Evolutionary conservation across 2,113 vertebrate genomes (phyloP).

Genomic region (Carassius gibelio): DNA sequence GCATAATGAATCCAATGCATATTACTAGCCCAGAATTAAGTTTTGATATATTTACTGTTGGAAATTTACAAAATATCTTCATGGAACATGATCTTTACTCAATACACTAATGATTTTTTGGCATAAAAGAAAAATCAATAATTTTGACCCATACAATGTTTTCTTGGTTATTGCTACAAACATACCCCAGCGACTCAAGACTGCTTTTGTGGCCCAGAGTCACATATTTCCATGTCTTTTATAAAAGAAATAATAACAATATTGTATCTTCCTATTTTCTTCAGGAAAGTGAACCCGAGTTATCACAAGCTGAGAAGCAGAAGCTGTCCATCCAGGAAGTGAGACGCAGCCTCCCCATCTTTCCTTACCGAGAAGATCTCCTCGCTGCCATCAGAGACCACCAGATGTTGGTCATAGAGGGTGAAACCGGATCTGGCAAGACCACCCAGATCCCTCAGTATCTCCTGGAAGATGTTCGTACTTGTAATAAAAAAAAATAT

Average conservation of each 20-base stretch:
- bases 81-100: no score
- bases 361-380: conserved; percentile 84
- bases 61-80: no score
- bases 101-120: no score
- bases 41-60: no score
- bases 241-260: background rate
- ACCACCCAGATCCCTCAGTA: conserved; percentile 95
- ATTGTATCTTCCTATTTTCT: background rate
- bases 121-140: no score
- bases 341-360: conserved; percentile 85
- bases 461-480: conserved; percentile 82
- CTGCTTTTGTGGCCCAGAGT: no score
- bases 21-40: no score
- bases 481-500: background rate
- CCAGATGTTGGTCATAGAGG: conserved; percentile 89
- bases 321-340: conserved; percentile 86
- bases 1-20: no score
- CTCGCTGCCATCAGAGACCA: conserved; percentile 81
- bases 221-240: background rate
- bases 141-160: no score
- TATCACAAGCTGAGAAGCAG: conserved; percentile 78
- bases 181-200: no score
- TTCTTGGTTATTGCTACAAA: no score
- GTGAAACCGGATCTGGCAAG: conserved; percentile 91
- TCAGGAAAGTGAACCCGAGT: conserved; percentile 63